Conservation (phyloP, 2,113 vertebrate genomes). For the Ploceus nigricollis region DNA sequence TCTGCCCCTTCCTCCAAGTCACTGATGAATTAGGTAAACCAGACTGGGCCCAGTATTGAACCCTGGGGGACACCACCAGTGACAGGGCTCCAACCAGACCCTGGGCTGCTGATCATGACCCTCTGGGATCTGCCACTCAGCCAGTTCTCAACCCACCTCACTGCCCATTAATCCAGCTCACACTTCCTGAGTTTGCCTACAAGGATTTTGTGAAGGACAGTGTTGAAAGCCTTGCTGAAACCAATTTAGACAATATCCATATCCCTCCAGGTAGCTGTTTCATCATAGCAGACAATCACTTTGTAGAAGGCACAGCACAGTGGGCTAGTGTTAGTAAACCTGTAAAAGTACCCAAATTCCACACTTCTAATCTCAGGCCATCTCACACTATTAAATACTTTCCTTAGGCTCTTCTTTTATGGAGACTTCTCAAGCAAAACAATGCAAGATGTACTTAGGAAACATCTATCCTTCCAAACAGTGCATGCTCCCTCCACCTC, state of each 20-base stretch:
- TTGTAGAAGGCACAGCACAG: not conserved
- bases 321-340: not conserved
- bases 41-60: not conserved
- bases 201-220: not conserved
- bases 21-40: not conserved
- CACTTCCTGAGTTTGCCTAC: not conserved
- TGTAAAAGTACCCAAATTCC: not conserved
- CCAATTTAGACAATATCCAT: not conserved
- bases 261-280: not conserved
- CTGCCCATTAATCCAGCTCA: not conserved
- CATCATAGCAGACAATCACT: not conserved
- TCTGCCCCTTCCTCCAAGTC: not conserved
- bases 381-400: not conserved
- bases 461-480: not conserved
- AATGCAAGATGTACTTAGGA: not conserved
- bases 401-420: not conserved
- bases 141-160: not conserved
- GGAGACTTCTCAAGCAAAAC: not conserved
- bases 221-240: not conserved
- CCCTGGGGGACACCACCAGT: not conserved
- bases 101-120: fast-evolving
- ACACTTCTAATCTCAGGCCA: not conserved
- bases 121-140: not conserved
- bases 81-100: not conserved
- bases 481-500: not conserved